Evolutionary conservation across 2,797 vertebrate species (phyloP).

Genomic region (Melanotaenia boesemani): DNA sequence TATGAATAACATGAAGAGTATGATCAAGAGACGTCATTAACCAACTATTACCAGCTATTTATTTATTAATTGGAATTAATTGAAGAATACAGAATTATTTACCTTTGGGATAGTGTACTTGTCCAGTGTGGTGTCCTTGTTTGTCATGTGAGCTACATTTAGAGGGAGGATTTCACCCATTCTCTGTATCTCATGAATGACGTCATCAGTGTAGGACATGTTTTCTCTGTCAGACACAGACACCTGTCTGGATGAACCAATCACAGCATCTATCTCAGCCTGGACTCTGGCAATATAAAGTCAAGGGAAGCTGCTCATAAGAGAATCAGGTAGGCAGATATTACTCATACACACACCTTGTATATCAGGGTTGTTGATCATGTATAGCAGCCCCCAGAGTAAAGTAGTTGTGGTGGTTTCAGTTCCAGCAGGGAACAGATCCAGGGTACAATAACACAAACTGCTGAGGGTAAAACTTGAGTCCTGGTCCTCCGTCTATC

Average conservation of each 20-base stretch:
- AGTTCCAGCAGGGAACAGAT: constrained; percentile 84
- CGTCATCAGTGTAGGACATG: constrained; percentile 76
- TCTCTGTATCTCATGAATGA: constrained; percentile 83
- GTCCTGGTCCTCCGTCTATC: constrained; percentile 59
- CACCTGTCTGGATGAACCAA: constrained; percentile 67
- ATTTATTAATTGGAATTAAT: no score
- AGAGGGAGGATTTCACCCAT: constrained; percentile 80
- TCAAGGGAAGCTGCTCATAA: not conserved
- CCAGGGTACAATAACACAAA: constrained; percentile 65
- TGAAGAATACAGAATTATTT: no score
- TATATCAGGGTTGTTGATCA: constrained; percentile 84
- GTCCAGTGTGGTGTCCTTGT: constrained; percentile 66
- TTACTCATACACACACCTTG: constrained; percentile 64
- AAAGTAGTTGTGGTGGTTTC: constrained; percentile 80
- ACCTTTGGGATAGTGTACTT: constrained; percentile 86
- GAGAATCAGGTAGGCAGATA: not conserved
- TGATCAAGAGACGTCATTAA: no score
- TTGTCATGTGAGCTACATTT: constrained; percentile 51
- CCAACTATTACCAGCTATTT: no score
- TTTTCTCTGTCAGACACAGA: constrained; percentile 64
- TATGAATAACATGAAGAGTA: no score
- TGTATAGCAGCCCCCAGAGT: constrained; percentile 86
- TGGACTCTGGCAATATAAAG: constrained; percentile 54
- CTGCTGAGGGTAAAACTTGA: constrained; percentile 76
- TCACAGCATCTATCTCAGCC: constrained; percentile 72